Conservation (phyloP, 2,888 invertebrate genomes). For the Parnassius mnemosyne region DNA sequence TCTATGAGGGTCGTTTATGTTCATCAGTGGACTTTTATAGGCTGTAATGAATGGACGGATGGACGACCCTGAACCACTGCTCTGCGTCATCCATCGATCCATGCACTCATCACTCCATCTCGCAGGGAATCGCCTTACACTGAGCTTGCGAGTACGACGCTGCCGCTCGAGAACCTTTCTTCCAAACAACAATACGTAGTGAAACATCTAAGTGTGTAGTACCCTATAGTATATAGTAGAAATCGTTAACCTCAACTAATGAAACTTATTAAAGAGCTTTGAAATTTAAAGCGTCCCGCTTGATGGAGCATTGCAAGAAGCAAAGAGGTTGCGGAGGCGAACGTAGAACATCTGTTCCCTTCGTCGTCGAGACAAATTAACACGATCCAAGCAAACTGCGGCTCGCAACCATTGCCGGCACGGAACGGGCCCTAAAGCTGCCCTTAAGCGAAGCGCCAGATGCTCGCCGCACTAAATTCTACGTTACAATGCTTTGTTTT, state of each 20-base stretch:
- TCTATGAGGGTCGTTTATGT: too few relatives aligned
- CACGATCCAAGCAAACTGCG: conserved; percentile 65
- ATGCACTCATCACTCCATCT: too few relatives aligned
- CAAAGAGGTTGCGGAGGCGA: conserved; percentile 33
- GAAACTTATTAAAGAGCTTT: conserved; percentile 28
- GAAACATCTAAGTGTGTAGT: too few relatives aligned
- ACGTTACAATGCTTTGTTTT: conserved; percentile 77
- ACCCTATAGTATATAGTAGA: too few relatives aligned
- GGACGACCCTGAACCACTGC: too few relatives aligned
- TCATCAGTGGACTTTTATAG: too few relatives aligned
- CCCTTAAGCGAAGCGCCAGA: conserved; percentile 69
- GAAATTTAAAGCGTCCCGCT: conserved; percentile 21
- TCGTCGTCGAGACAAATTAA: conserved; percentile 73
- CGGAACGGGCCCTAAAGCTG: conserved; percentile 69
- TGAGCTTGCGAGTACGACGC: too few relatives aligned
- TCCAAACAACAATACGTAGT: too few relatives aligned
- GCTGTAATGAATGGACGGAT: too few relatives aligned
- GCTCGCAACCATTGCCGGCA: conserved; percentile 64
- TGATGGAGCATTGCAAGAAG: conserved; percentile 19
- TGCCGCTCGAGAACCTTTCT: too few relatives aligned
- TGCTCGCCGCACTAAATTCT: conserved; percentile 72
- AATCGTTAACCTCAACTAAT: neutral
- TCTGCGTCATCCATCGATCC: too few relatives aligned
- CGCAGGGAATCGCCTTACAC: too few relatives aligned
- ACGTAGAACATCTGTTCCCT: conserved; percentile 67